Evolutionary conservation across 2,888 invertebrate genomes (phyloP).

Genomic region (Mythimna albipuncta): DNA sequence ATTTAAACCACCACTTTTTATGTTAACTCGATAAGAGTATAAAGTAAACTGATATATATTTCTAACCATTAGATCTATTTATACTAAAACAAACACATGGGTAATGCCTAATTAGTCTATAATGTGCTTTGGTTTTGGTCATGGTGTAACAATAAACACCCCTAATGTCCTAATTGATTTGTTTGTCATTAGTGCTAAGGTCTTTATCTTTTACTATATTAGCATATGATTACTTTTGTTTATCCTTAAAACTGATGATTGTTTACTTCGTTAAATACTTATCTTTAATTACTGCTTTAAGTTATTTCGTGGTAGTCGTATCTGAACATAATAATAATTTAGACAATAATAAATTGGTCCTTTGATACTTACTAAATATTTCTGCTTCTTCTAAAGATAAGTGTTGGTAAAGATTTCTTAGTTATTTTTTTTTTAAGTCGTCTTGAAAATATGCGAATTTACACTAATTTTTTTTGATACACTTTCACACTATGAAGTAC

Average conservation of each 20-base stretch:
- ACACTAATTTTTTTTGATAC: too few species aligned
- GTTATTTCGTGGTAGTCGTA: too few species aligned
- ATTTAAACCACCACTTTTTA: conserved; percentile 2
- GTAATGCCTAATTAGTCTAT: conserved; percentile 18
- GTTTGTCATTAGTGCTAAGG: conserved; percentile 40
- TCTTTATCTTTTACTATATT: neutral
- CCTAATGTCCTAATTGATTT: conserved; percentile 38
- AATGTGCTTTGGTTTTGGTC: conserved; percentile 16
- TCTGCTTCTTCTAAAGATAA: too few species aligned
- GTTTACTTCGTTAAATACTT: neutral
- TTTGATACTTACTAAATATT: too few species aligned
- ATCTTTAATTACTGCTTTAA: neutral
- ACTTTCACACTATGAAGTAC: too few species aligned
- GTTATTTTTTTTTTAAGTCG: too few species aligned
- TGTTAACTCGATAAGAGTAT: conserved; percentile 14
- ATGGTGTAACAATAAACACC: neutral
- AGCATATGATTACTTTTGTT: conserved; percentile 10
- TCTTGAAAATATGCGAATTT: too few species aligned
- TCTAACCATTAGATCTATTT: conserved; percentile 35
- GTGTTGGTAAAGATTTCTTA: too few species aligned
- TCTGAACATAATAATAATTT: too few species aligned
- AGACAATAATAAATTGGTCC: too few species aligned
- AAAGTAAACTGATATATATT: conserved; percentile 44
- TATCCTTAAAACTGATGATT: neutral
- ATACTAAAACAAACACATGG: conserved; percentile 40